Conservation (phyloP, 2,797 vertebrate species). For the Bothrops alternatus region DNA sequence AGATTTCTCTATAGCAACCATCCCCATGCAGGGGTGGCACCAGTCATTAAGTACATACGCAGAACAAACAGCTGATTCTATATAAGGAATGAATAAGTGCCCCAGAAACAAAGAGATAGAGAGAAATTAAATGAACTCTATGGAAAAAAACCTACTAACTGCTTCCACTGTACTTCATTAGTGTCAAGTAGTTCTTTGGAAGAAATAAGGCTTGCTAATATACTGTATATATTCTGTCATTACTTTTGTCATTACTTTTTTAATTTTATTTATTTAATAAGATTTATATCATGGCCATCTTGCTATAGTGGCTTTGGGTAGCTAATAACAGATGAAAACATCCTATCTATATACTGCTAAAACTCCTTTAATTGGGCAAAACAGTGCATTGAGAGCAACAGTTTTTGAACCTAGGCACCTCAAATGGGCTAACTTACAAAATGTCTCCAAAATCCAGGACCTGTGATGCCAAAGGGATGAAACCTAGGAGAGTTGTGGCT, state of each 20-base stretch:
- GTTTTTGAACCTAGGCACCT: not conserved
- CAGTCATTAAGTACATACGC: slow-evolving; percentile 17
- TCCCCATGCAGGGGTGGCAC: not conserved
- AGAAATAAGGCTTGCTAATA: not conserved
- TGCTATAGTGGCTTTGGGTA: not conserved
- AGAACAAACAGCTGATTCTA: slow-evolving; percentile 24
- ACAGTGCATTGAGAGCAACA: not conserved
- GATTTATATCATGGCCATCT: not conserved
- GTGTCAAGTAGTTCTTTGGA: not conserved
- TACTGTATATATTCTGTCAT: not conserved
- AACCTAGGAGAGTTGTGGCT: not conserved
- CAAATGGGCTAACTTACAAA: not conserved
- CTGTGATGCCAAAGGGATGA: not conserved
- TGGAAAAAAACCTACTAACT: not conserved
- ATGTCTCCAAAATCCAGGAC: not conserved
- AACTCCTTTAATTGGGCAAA: not conserved
- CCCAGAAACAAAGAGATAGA: not conserved
- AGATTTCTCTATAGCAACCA: slow-evolving; percentile 5
- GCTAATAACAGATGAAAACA: not conserved
- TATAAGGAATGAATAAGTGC: not conserved
- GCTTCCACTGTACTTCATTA: not conserved
- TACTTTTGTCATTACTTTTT: not conserved
- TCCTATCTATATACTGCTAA: not conserved
- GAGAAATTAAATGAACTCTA: slow-evolving; percentile 18
- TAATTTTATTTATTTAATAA: not conserved